Evolutionary conservation across 92 coral and sea anemone species (phyloP).

Genomic region (Epizoanthus ramosus): DNA sequence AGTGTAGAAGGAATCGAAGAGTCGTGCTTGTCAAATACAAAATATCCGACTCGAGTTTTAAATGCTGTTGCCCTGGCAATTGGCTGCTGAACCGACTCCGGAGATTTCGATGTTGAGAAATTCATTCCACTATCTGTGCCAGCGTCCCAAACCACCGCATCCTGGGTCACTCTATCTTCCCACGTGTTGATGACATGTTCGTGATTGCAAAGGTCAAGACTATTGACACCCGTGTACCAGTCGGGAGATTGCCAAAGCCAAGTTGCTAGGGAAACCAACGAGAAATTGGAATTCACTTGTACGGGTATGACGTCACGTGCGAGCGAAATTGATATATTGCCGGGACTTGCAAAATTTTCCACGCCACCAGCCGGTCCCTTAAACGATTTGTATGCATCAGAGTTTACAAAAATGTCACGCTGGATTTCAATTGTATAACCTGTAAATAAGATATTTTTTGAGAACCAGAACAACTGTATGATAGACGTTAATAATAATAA

Average conservation of each 20-base stretch:
- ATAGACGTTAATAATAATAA: too few species aligned
- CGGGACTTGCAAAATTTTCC: constrained; percentile 5
- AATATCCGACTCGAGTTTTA: neutral
- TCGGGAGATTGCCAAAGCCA: constrained; percentile 22
- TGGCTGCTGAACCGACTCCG: neutral
- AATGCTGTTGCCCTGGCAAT: neutral
- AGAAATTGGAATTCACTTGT: constrained; percentile 11
- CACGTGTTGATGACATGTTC: neutral
- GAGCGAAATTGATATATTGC: neutral
- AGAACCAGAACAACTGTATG: too few species aligned
- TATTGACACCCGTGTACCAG: neutral
- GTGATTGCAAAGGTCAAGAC: constrained; percentile 1
- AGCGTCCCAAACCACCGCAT: constrained; percentile 11
- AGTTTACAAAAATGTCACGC: too few species aligned
- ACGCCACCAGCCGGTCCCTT: too few species aligned
- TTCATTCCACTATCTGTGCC: neutral
- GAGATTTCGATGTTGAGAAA: constrained; percentile 5
- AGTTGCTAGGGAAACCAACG: neutral
- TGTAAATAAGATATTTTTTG: too few species aligned
- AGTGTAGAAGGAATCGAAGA: neutral
- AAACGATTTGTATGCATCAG: too few species aligned
- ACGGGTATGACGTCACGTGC: neutral
- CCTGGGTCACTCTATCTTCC: neutral
- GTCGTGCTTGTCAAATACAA: neutral
- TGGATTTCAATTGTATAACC: too few species aligned